Evolutionary conservation across 2,113 vertebrate genomes (phyloP).

Genomic region (Muntiacus muntjak): DNA sequence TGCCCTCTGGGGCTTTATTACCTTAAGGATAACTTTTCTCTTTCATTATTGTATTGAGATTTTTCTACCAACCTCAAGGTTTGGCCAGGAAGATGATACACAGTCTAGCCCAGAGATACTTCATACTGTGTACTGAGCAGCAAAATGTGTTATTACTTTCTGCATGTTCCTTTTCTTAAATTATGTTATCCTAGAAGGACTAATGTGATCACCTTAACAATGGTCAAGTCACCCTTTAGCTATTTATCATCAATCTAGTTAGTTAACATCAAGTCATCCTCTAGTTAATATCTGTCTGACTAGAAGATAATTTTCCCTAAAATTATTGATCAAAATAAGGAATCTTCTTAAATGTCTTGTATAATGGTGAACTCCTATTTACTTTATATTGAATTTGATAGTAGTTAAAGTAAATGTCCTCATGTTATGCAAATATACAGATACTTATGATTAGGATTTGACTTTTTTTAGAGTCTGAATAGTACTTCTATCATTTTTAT

Average conservation of each 20-base stretch:
- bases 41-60: conserved; percentile 23
- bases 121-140: background rate
- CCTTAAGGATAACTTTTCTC: conserved; percentile 36
- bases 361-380: background rate
- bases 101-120: background rate
- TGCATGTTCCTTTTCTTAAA: background rate
- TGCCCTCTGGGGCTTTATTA: background rate
- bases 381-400: background rate
- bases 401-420: background rate
- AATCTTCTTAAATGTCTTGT: background rate
- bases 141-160: background rate
- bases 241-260: background rate
- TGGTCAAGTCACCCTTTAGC: background rate
- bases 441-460: background rate
- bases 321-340: background rate
- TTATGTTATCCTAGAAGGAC: background rate
- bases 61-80: background rate
- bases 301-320: background rate
- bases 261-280: background rate
- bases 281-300: background rate
- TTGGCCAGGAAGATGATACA: background rate
- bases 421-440: background rate
- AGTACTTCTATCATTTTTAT: background rate
- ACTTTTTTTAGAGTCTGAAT: background rate
- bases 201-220: background rate